phyloP scores from a whole-genome alignment of 2,888 invertebrate genomes.

The Marronus borbonicus region DNA sequence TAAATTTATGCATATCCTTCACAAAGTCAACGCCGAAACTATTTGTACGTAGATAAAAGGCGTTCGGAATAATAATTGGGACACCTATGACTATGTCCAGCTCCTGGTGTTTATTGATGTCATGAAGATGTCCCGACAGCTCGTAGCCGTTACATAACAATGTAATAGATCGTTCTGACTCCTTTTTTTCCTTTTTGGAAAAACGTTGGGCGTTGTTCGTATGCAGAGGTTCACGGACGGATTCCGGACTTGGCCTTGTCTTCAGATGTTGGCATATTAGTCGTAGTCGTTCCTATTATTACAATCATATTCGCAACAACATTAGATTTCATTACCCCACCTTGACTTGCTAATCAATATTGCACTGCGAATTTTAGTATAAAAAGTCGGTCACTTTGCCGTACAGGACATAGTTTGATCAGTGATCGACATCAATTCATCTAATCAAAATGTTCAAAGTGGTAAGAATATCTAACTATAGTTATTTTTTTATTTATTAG shows the following conservation, averaged over 20 bases:
- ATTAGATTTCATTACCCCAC: conserved; percentile 37
- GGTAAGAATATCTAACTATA: conserved; percentile 62
- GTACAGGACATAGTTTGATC: conserved; percentile 53
- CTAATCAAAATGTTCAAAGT: conserved; percentile 67
- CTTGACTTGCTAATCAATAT: conserved; percentile 27
- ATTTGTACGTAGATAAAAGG: conserved; percentile 17
- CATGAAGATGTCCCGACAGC: conserved; percentile 12
- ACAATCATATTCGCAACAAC: conserved; percentile 12
- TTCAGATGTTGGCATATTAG: conserved; percentile 30
- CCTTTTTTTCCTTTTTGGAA: conserved; percentile 32
- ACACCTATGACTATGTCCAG: conserved; percentile 2
- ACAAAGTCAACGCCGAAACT: conserved; percentile 28
- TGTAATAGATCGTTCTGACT: conserved; percentile 9
- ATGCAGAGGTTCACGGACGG: conserved; percentile 46
- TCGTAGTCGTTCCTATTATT: conserved; percentile 24
- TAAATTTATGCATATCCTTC: conserved; percentile 38
- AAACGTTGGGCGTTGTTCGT: conserved; percentile 33
- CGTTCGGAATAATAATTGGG: conserved; percentile 36
- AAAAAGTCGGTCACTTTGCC: conserved; percentile 47
- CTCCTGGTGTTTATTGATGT: not conserved
- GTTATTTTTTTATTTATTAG: not conserved
- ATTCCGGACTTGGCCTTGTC: conserved; percentile 49
- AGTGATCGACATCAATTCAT: conserved; percentile 47
- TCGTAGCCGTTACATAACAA: not conserved
- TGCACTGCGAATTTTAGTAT: conserved; percentile 34